Base-by-base conservation (phyloP, 2,113 vertebrate species). In the Lagopus leucura region DNA sequence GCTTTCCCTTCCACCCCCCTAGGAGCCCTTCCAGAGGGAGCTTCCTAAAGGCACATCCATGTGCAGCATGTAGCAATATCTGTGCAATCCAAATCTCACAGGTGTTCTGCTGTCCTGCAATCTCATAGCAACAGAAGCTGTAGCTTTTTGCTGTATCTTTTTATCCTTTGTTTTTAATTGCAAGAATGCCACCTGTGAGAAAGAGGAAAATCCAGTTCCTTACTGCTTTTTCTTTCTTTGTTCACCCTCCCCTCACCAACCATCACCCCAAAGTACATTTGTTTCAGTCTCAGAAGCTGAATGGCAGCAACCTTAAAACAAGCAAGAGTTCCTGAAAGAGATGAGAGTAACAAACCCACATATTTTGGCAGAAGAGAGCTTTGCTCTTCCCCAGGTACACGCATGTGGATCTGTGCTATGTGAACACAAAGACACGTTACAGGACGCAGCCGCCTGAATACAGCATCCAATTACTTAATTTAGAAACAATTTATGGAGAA, bases 101-200 rank as follows among this genome's bases (percentile, higher is more conserved):
- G 38, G 5, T 1, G 2, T 30, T 32, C 22, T 28, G 72, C 69
- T 14, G 1, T 4, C 2, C 7, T 60, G 11, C 20, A 15, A 22
- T 2, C 14, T 10, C n/a, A 13, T 6, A 50, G 18, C 55, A 18
- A 0, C 34, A 32, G 1, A 42, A n/a, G 18, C 2, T 24, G 5
- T 0, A 13, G 7, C 52, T 72, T 19, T 13, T 22, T 28, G 60
- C 38, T 28, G 16, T 19, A 40, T 40, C 57, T 76, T 19, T 12
- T 17, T 19, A 75, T 2, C 43, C 38, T 22, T 21, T 48, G 3
- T 3, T 47, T 48, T 48, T 34, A 7, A 28, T 9, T 52, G 38
- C 4, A 25, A 50, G 2, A 13, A 52, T 73, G 9, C 19, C 32
- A 65, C 0, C 32, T 0, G 18, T 82, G 48, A 42, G 10, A 52